Evolutionary conservation across 2,888 invertebrate species (phyloP).

Genomic region (Drosophila anceps): DNA sequence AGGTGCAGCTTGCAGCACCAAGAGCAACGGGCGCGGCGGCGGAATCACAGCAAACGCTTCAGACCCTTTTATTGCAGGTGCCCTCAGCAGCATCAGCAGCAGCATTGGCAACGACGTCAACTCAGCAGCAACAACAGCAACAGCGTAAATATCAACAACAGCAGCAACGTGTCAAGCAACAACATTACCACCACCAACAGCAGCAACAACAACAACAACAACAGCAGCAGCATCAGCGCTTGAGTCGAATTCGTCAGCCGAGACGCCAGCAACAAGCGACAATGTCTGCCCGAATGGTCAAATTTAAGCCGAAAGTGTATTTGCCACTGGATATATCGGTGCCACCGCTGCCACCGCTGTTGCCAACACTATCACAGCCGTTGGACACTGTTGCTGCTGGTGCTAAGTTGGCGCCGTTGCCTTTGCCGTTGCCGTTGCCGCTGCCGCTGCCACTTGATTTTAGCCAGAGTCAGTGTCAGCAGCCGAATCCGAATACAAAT

Average conservation of each 20-base stretch:
- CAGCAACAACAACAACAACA: constrained; percentile 32
- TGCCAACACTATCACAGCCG: constrained; percentile 2
- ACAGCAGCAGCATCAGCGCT: constrained; percentile 50
- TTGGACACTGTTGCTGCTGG: constrained; percentile 17
- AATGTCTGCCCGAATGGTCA: constrained; percentile 32
- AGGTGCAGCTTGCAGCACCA: constrained; percentile 36
- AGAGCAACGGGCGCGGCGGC: constrained; percentile 39
- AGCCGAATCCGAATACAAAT: constrained; percentile 16
- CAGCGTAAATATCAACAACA: constrained; percentile 32
- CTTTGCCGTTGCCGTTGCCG: constrained; percentile 53
- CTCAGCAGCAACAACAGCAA: constrained; percentile 41
- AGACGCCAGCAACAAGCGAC: constrained; percentile 35
- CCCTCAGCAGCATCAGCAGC: constrained; percentile 40
- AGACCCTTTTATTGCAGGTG: constrained; percentile 66
- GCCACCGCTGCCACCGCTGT: constrained; percentile 41
- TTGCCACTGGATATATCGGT: constrained; percentile 66
- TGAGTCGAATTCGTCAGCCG: constrained; percentile 50
- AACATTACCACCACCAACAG: constrained; percentile 40
- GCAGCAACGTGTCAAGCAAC: constrained; percentile 49
- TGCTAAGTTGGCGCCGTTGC: constrained; percentile 34
- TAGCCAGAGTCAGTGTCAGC: constrained; percentile 44
- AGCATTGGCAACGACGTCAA: constrained; percentile 41
- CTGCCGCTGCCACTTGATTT: constrained; percentile 59
- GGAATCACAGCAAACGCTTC: constrained; percentile 57
- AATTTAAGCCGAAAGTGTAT: constrained; percentile 60